Percentiles rank a stretch among this genome's conserved stretches.
Evolutionary conservation across 2,888 invertebrate genomes (phyloP).

Genomic region (Cephus spinipes): DNA sequence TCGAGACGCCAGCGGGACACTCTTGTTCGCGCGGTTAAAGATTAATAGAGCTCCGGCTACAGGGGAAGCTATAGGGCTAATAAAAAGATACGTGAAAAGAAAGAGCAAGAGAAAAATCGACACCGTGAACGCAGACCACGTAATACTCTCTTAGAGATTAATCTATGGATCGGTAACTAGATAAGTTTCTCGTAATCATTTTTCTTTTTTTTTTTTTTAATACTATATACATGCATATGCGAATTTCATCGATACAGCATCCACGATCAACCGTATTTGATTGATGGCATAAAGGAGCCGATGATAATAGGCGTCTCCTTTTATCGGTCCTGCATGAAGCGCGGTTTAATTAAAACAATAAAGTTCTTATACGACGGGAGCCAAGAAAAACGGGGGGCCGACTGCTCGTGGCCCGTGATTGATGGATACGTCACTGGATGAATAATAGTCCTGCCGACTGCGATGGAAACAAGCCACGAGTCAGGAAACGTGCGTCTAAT

Average conservation of each 20-base stretch:
- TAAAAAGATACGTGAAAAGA: not conserved
- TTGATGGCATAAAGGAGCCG: not conserved
- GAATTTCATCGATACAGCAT: not conserved
- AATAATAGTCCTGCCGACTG: slow-evolving; percentile 1
- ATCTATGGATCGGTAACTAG: not conserved
- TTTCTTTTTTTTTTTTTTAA: not conserved
- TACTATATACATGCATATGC: too few species aligned
- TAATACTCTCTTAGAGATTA: not conserved
- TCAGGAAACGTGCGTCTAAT: slow-evolving; percentile 5
- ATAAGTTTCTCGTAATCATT: not conserved
- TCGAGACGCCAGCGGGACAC: not conserved
- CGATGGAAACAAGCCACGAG: slow-evolving; percentile 3
- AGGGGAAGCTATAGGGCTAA: not conserved
- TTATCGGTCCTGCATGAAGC: not conserved
- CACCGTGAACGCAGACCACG: not conserved
- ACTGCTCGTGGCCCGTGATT: slow-evolving; percentile 1
- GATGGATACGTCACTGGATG: slow-evolving; percentile 4
- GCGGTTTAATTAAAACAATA: slow-evolving; percentile 7
- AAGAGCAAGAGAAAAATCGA: not conserved
- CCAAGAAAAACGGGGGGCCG: not conserved
- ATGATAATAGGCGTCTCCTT: not conserved
- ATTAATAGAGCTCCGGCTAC: not conserved
- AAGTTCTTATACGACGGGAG: not conserved
- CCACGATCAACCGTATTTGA: not conserved
- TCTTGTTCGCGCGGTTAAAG: not conserved